Percentiles rank a stretch among this genome's conserved stretches.
These are phyloP conservation scores for Poecilobothrus nobilitatus DNA, from an alignment of 2,888 invertebrate genomes.

Conservation along the genomic window DNA sequence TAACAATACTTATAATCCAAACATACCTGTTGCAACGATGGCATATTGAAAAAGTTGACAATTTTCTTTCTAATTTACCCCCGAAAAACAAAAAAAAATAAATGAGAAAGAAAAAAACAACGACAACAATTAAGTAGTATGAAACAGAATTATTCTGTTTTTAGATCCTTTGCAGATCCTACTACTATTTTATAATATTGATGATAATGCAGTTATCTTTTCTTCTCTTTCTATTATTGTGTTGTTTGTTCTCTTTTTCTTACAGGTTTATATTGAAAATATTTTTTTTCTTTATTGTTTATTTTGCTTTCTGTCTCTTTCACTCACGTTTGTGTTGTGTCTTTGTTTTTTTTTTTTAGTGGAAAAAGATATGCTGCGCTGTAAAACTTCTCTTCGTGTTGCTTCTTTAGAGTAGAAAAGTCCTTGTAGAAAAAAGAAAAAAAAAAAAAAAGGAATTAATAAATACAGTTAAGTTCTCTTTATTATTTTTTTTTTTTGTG, in stretches of 20 bases:
- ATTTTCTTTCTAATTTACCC: slow-evolving; percentile 6
- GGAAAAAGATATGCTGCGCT: neutral
- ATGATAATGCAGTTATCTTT: neutral
- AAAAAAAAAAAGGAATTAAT: neutral
- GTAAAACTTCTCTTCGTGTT: neutral
- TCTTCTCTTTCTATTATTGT: neutral
- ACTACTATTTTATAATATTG: neutral
- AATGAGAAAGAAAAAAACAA: neutral
- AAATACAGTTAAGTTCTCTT: neutral
- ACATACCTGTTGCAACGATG: slow-evolving; percentile 44
- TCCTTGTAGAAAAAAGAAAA: neutral
- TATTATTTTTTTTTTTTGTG: neutral
- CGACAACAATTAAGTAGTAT: neutral
- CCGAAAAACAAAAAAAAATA: neutral
- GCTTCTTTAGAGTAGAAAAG: neutral
- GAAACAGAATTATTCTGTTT: neutral
- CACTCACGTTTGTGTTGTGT: too few relatives aligned
- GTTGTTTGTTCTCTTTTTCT: too few relatives aligned
- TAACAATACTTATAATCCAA: neutral
- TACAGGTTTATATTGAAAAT: too few relatives aligned
- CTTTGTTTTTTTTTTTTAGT: too few relatives aligned
- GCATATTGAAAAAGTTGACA: slow-evolving; percentile 27
- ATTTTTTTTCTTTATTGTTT: too few relatives aligned
- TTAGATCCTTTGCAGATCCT: neutral
- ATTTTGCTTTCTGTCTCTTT: too few relatives aligned